Percentiles rank a stretch among this genome's conserved stretches.
Conservation (phyloP, 2,888 invertebrate genomes). For the Pheosia gnoma region DNA sequence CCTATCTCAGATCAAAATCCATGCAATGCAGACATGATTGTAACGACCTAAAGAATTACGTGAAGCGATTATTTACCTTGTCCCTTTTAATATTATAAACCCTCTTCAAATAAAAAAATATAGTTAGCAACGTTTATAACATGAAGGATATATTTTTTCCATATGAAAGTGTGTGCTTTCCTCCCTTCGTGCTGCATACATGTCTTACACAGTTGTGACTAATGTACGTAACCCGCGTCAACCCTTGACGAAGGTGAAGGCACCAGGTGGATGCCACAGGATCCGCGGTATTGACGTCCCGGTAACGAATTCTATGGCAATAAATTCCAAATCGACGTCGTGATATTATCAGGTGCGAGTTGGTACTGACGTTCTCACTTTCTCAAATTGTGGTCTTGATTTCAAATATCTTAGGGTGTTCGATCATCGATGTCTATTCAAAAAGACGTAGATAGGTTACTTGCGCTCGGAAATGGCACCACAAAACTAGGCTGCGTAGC, state of each 20-base stretch:
- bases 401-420: too few relatives aligned
- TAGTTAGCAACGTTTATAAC: background rate
- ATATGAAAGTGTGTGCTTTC: slow-evolving; percentile 11
- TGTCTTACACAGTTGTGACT: slow-evolving; percentile 69
- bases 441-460: too few relatives aligned
- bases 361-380: too few relatives aligned
- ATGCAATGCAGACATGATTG: too few relatives aligned
- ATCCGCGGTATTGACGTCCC: slow-evolving; percentile 56
- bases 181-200: slow-evolving; percentile 33
- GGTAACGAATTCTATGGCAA: slow-evolving; percentile 56
- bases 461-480: too few relatives aligned
- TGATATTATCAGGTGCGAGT: slow-evolving; percentile 27
- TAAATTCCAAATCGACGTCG: slow-evolving; percentile 54
- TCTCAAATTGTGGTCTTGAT: too few relatives aligned
- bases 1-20: too few relatives aligned
- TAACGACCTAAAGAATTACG: too few relatives aligned
- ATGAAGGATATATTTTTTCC: background rate
- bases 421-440: too few relatives aligned
- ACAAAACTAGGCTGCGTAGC: too few relatives aligned
- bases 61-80: too few relatives aligned
- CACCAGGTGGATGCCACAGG: slow-evolving; percentile 59
- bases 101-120: background rate
- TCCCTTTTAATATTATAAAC: background rate
- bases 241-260: slow-evolving; percentile 66
- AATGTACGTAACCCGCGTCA: slow-evolving; percentile 67